These are phyloP conservation scores for Lasiommata megera DNA, from an alignment of 2,888 invertebrate genomes.

Conservation along the genomic window DNA sequence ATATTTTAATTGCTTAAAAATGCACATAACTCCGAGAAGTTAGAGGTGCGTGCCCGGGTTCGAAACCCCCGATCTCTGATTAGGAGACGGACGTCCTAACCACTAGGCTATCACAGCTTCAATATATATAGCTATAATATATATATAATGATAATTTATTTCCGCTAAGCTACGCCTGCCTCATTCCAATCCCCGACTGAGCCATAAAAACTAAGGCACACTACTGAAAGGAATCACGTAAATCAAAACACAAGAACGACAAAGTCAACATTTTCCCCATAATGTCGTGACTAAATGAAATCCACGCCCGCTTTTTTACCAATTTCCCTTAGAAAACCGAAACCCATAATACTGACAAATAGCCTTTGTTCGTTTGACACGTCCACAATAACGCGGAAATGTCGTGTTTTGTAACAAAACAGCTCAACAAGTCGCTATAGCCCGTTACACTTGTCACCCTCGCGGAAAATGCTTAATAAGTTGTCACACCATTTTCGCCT, in stretches of 20 bases:
- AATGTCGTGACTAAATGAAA: slow-evolving; percentile 25
- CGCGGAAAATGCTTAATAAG: slow-evolving; percentile 26
- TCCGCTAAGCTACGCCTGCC: too few relatives aligned
- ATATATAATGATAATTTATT: too few relatives aligned
- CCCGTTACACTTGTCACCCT: slow-evolving; percentile 52
- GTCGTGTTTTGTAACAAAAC: slow-evolving; percentile 53
- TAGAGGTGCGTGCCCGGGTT: too few relatives aligned
- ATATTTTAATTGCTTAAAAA: too few relatives aligned
- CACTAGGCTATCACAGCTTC: too few relatives aligned
- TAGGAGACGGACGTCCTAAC: too few relatives aligned
- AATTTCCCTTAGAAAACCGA: slow-evolving; percentile 41
- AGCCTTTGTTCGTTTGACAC: slow-evolving; percentile 49
- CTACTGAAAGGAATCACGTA: neutral
- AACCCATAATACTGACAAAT: slow-evolving; percentile 44
- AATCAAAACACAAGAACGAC: slow-evolving; percentile 1
- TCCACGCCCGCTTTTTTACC: slow-evolving; percentile 36
- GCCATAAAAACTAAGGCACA: too few relatives aligned
- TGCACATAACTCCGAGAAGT: too few relatives aligned
- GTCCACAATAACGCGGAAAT: slow-evolving; percentile 56
- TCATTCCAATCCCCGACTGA: too few relatives aligned
- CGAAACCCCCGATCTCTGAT: too few relatives aligned
- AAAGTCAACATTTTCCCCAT: slow-evolving; percentile 15
- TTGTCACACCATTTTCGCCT: slow-evolving; percentile 19
- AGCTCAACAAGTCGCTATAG: slow-evolving; percentile 66
- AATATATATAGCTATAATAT: too few relatives aligned